These are phyloP conservation scores for Trogon surrucura DNA, from an alignment of 2,113 vertebrate genomes.

Conservation along the genomic window DNA sequence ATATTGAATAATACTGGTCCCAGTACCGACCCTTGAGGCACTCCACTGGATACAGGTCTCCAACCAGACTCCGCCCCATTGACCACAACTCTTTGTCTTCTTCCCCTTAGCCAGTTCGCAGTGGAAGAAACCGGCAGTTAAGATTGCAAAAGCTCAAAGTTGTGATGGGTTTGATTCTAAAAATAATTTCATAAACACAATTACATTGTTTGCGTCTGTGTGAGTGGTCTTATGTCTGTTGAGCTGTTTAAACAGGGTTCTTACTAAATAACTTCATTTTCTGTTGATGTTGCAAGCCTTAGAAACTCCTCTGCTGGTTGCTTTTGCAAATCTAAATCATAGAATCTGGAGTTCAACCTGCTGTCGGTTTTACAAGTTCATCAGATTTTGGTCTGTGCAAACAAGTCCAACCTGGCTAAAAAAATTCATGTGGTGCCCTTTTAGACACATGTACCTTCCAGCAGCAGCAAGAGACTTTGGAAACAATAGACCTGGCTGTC, in stretches of 20 bases:
- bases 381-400: neutral
- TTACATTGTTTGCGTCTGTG: neutral
- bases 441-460: neutral
- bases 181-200: neutral
- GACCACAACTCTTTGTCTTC: too few species aligned
- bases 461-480: neutral
- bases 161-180: neutral
- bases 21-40: too few species aligned
- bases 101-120: too few species aligned
- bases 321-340: neutral
- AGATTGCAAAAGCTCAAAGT: neutral
- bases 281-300: neutral
- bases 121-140: neutral
- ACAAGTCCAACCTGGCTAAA: neutral
- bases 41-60: too few species aligned
- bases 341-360: neutral
- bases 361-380: neutral
- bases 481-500: neutral
- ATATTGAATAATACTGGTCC: too few species aligned
- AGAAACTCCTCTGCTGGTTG: neutral
- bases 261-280: neutral
- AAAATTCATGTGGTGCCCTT: neutral
- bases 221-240: neutral
- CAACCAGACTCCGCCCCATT: too few species aligned
- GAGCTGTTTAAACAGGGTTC: neutral